A percentile compares a stretch with the other conserved stretches of the same genome.
Conservation (phyloP, 2,797 vertebrate species). For the Botia kubotai region DNA sequence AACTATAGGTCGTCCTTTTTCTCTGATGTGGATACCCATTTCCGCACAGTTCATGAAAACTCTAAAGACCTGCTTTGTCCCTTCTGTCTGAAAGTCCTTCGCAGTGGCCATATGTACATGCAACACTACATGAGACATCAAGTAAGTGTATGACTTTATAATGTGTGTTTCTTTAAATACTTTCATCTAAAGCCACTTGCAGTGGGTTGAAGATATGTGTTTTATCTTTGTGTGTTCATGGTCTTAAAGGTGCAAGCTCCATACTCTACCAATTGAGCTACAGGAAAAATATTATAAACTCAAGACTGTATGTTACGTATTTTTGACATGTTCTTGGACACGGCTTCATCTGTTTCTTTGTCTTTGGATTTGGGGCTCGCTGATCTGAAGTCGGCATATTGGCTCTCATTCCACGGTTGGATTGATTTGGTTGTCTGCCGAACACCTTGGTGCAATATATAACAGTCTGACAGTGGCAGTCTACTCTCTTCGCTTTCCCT, state of each 20-base stretch:
- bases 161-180: neutral
- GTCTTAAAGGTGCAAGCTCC: neutral
- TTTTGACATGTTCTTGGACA: conserved; percentile 23
- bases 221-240: neutral
- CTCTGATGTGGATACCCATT: conserved; percentile 95
- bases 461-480: conserved; percentile 66
- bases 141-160: conserved; percentile 74
- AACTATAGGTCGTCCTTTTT: conserved; percentile 95
- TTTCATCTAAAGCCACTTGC: neutral
- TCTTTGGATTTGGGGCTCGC: conserved; percentile 39
- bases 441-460: conserved; percentile 69
- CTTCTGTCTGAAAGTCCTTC: conserved; percentile 97
- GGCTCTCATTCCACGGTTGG: conserved; percentile 55
- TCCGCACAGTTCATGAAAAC: conserved; percentile 91
- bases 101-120: conserved; percentile 92
- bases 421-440: conserved; percentile 71
- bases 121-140: conserved; percentile 99
- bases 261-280: neutral
- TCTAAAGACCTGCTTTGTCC: conserved; percentile 96
- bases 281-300: conserved; percentile 1
- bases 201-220: neutral
- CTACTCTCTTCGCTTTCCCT: conserved; percentile 57
- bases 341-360: conserved; percentile 51
- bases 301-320: neutral
- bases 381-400: conserved; percentile 59